Base-by-base conservation (phyloP, 1,140 invertebrate genomes). In the Neocloeon triangulifer region DNA sequence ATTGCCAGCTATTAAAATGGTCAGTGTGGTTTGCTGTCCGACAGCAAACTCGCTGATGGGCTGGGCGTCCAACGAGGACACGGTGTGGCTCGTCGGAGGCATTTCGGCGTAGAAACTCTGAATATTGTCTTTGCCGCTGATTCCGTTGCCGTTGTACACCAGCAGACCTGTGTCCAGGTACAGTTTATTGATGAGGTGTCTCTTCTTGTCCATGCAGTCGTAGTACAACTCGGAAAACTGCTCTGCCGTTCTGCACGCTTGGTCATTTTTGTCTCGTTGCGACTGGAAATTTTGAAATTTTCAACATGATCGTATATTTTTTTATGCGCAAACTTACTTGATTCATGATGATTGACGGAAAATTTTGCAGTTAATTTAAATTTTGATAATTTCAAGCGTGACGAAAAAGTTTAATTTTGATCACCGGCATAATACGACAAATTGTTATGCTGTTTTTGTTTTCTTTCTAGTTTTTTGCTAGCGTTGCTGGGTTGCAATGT, bases 71-170 rank as follows among this genome's bases (percentile, higher is more conserved):
- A 85, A 47, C 2, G 72, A 73, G 28, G 55, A 62, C 17, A 82
- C 36, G 14, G 53, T 57, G 49, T 81, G 75, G 40, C 67, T 65
- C 25, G 74, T 69, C 3, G 62, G 45, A 18, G 79, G 80, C 34
- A 85, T 47, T 35, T 73, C 69, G 40, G 71, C 62, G 40, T 72
- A 64, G 48, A 78, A 82, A 43, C 77, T 76, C 43, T 78, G 66
- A 34, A 88, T 82, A 27, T 59, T 65, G 29, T 74, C 69, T 43
- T 64, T 68, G 5, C 76, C 76, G 37, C 52, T 64, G 1, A 69
- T 58, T 13, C 67, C 64, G 55, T 81, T 81, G 19, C 82, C 82
- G 59, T 86, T 85, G 80, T 79, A 89, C 17, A 79, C 68, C 27
- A 85, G 51, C 15, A 69, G 53, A n/a, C 68, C 79, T 17, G 64